Base-by-base conservation (phyloP, 2,888 invertebrate genomes). In the Cryptocephalus primarius region DNA sequence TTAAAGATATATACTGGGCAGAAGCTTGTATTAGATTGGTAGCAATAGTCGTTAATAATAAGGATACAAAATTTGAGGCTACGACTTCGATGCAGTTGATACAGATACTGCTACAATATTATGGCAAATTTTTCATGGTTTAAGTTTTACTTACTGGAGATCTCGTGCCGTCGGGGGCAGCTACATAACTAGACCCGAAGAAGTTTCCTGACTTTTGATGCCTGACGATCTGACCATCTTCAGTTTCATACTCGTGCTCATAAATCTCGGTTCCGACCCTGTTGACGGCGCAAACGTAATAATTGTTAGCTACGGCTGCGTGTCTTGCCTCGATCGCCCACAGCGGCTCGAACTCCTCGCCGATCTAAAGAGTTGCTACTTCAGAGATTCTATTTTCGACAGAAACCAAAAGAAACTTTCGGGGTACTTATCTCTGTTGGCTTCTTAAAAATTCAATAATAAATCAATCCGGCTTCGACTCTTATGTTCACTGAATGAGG, bases 321-420 rank as follows among this genome's bases (percentile, higher is more conserved):
- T 85, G 88, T 52, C 97, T 75, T 0, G 96, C 95, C 74, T 99
- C 97, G 49, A 96, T 84, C 0, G 85, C 78, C 97, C 97, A 99
- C 57, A 97, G 72, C 0, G 93, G 88, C 71, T 97, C 96, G 62
- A 91, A 91, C 43, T 83, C 73, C 13, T 73, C 74, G 0, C 80
- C 75, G 41, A 77, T 62, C 69, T 70, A 34, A 12, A 10, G 9
- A 45, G 40, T 8, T 14, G 34, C 13, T 3, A 3, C 14, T 31
- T 13, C 3, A 32, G 3, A 22, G 3, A 6, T 22, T 22, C 6
- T 22, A 22, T 22, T 22, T n/a, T n/a, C n/a, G n/a, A n/a, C n/a
- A n/a, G n/a, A n/a, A n/a, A n/a, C n/a, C n/a, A n/a, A n/a, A n/a
- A n/a, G n/a, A n/a, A n/a, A n/a, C n/a, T n/a, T n/a, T n/a, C n/a